phyloP scores from a whole-genome alignment of 2,888 invertebrate species.

The Strigamia maritima region DNA sequence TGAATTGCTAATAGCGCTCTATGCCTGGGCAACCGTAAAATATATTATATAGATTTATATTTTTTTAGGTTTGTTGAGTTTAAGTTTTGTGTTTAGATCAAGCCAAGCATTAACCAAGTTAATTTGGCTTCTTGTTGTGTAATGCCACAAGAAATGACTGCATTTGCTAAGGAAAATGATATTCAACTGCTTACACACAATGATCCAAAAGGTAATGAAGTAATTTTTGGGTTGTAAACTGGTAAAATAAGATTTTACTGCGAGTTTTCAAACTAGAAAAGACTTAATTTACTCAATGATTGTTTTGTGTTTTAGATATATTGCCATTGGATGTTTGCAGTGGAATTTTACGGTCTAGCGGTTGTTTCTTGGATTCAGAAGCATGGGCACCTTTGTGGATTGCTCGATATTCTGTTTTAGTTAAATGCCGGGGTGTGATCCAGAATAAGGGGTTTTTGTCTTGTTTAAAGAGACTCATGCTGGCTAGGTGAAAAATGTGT shows the following conservation, averaged over 20 bases:
- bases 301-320: constrained; percentile 28
- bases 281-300: not conserved
- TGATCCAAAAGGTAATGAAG: constrained; percentile 74
- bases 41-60: not conserved
- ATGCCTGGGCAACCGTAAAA: constrained; percentile 66
- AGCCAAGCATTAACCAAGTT: constrained; percentile 87
- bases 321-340: constrained; percentile 51
- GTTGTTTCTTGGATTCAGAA: constrained; percentile 61
- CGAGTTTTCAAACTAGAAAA: too few species aligned
- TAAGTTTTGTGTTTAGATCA: constrained; percentile 57
- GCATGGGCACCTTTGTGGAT: constrained; percentile 66
- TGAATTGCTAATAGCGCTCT: constrained; percentile 69
- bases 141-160: constrained; percentile 83
- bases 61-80: not conserved
- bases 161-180: constrained; percentile 84
- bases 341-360: constrained; percentile 49
- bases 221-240: too few species aligned
- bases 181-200: constrained; percentile 93
- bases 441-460: constrained; percentile 82
- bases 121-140: constrained; percentile 90
- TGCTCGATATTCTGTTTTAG: constrained; percentile 79
- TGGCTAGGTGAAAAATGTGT: not conserved
- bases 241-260: too few species aligned
- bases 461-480: constrained; percentile 28
- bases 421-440: constrained; percentile 86